Base-by-base conservation (phyloP, 2,113 vertebrate species). In the Scalopus aquaticus region DNA sequence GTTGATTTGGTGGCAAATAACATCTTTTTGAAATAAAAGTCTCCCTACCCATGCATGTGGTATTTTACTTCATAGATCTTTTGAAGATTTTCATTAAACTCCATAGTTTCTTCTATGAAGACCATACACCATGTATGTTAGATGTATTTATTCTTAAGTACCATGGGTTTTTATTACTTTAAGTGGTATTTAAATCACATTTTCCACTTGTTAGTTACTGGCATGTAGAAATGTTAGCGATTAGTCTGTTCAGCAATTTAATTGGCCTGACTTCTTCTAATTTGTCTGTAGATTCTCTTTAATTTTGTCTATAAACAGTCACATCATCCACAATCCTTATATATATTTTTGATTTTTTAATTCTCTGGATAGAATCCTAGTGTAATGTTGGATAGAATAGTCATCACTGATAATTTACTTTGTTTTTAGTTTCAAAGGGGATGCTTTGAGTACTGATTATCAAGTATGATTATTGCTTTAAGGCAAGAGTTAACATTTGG, bases 291-390 rank as follows among this genome's bases (percentile, higher is more conserved):
- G 28, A 76, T 60, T 88, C 11, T 83, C 22, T 85, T 85, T 20
- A 35, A 4, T 72, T 85, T 85, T 72, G 64, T 56, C 73, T 72
- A 9, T 85, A 73, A 64, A 42, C 24, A 90, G 4, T n/a, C 35
- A 78, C 9, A 60, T 72, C 46, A 28, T 70, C 20, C 78, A 54
- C 22, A 24, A 9, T 78, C 56, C 22, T 90, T 84, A 26, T n/a
- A 32, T 79, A 64, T 86, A 56, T 80, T 88, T 42, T 84, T 90
- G 69, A 72, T 85, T 78, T 88, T 44, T 84, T 90, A 78, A 72
- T 85, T 78, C 22, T 54, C 73, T 70, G 72, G 39, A 54, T 62
- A 67, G 64, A 35, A 84, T 62, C 35, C 51, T 70, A 39, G 16
- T 24, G 0, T 70, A 51, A 39, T 70, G 20, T 51, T 84, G 42